A percentile compares a stretch with the other conserved stretches of the same genome.
Conservation (phyloP, 2,797 vertebrate species). For the Eleutherodactylus coqui region DNA sequence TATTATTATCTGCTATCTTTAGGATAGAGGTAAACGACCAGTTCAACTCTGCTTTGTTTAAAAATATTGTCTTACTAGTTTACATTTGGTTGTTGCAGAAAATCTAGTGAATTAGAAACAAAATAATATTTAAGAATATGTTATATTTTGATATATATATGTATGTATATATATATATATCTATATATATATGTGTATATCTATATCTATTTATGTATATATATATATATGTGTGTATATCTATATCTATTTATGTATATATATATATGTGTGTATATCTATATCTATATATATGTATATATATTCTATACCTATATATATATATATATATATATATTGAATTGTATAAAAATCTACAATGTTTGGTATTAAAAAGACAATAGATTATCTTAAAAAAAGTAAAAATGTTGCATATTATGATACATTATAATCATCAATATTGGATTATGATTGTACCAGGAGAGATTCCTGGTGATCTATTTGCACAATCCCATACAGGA, state of each 20-base stretch:
- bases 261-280: too few relatives aligned
- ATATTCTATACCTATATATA: too few relatives aligned
- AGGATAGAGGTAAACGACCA: not conserved
- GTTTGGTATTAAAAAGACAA: not conserved
- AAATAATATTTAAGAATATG: too few relatives aligned
- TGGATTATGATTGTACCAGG: not conserved
- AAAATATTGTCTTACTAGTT: not conserved
- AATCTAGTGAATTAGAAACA: not conserved
- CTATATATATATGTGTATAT: too few relatives aligned
- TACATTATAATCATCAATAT: not conserved
- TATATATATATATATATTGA: too few relatives aligned
- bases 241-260: too few relatives aligned
- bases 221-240: too few relatives aligned
- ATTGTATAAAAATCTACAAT: not conserved
- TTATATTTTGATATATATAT: too few relatives aligned
- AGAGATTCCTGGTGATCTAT: not conserved
- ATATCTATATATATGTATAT: too few relatives aligned
- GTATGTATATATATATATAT: too few relatives aligned
- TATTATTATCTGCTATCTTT: not conserved
- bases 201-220: too few relatives aligned
- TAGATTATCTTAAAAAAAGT: not conserved
- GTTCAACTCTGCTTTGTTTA: too few relatives aligned
- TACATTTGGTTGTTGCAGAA: not conserved
- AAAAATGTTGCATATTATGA: not conserved
- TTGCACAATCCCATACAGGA: not conserved